Base-by-base conservation (phyloP, 2,797 vertebrate genomes). In the Eupleurogrammus muticus region DNA sequence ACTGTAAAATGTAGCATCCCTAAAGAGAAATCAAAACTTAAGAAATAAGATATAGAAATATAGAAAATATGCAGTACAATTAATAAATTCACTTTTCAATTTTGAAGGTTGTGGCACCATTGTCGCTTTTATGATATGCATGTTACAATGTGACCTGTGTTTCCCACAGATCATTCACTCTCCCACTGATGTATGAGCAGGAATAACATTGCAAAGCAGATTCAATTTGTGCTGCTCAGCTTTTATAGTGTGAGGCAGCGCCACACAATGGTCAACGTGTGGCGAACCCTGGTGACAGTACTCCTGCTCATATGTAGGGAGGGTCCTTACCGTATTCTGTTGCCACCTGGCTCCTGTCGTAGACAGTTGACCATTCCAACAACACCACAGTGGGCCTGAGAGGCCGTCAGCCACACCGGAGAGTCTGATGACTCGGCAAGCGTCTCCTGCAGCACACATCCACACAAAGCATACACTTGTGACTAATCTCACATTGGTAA, bases 301-400 rank as follows among this genome's bases (percentile, higher is more conserved):
- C 19, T n/a, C n/a, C n/a, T n/a, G n/a, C n/a, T n/a, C n/a, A n/a
- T n/a, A n/a, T n/a, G n/a, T n/a, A n/a, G n/a, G n/a, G n/a, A n/a
- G n/a, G n/a, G 9, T 47, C 56, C 89, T 11, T 87, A 99, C 98
- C 97, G 96, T 87, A 99, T 93, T 38, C 95, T 91, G 70, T 94
- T 90, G n/a, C 98, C 97, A 0, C 95, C 95, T 0, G 95, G 94
- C 84, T 99, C 98, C 77, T 95, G 96, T n/a, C 96, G 95, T 17
- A 99, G 95, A 83, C 98, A 99, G 91, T 97, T 99, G 72, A 98
- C 96, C 96, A 99, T 92, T 63, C 98, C 98, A 62, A 99, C 91
- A 69, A 99, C 85, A 21, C 98, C 98, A 0, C 95, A 97, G 83
- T 96, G 95, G 4, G 83, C 62, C 61, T 92, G 85, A 38, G 89